A percentile compares a stretch with the other conserved stretches of the same genome.
phyloP scores from a whole-genome alignment of 2,113 vertebrate species.

The Nymphicus hollandicus region DNA sequence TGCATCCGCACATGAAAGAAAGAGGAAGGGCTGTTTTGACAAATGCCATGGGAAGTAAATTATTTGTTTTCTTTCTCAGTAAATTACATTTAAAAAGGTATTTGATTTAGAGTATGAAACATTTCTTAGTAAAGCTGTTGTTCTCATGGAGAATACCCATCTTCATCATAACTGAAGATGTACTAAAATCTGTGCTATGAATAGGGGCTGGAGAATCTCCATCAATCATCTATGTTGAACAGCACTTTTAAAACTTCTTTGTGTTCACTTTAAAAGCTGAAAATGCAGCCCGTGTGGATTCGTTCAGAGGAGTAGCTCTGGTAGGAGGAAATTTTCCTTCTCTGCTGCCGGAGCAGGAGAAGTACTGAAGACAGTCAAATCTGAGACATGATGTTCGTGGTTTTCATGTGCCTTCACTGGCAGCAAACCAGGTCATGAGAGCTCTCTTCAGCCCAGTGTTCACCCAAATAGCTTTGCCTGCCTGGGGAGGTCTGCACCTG shows the following conservation, averaged over 20 bases:
- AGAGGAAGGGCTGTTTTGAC: neutral
- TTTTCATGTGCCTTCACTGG: neutral
- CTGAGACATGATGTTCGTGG: neutral
- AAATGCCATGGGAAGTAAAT: neutral
- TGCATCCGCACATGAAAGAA: neutral
- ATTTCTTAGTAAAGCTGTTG: neutral
- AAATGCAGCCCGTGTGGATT: neutral
- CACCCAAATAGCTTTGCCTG: neutral
- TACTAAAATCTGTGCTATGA: neutral
- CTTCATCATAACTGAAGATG: neutral
- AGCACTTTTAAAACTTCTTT: neutral
- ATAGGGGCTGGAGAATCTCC: neutral
- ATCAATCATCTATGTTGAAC: neutral
- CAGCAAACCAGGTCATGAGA: neutral
- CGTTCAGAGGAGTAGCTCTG: neutral
- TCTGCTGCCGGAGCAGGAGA: neutral
- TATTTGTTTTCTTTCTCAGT: neutral
- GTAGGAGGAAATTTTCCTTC: neutral
- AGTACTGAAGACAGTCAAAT: neutral
- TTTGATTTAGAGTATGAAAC: neutral
- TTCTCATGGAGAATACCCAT: neutral
- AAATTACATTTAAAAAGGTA: neutral
- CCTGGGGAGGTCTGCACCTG: neutral
- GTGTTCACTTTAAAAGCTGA: neutral
- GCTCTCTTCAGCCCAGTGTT: neutral